These are phyloP conservation scores for Agonum fuliginosum DNA, from an alignment of 2,888 invertebrate genomes.

Conservation along the genomic window DNA sequence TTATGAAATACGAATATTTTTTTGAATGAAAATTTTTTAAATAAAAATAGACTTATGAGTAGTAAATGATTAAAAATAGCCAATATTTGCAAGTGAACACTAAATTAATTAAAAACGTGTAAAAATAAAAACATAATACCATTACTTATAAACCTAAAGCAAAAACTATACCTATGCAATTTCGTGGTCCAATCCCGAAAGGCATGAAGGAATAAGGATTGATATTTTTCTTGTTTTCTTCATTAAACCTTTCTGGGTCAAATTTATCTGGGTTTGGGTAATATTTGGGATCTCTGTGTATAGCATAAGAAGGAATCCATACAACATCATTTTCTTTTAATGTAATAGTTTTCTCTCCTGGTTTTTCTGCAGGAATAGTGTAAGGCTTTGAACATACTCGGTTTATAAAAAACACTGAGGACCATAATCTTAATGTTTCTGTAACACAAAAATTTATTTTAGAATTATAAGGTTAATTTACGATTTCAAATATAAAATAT, in stretches of 20 bases:
- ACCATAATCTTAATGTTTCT: conserved; percentile 74
- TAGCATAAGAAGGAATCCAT: conserved; percentile 68
- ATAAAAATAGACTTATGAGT: no score
- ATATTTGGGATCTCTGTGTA: conserved; percentile 72
- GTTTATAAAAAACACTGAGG: conserved; percentile 72
- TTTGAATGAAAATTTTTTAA: no score
- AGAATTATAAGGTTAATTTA: conserved; percentile 69
- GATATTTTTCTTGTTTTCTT: conserved; percentile 69
- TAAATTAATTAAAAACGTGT: background rate
- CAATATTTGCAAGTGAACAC: no score
- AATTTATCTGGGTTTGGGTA: conserved; percentile 72
- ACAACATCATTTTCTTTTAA: conserved; percentile 67
- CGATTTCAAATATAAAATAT: conserved; percentile 74
- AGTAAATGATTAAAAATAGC: no score
- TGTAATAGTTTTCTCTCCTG: conserved; percentile 62
- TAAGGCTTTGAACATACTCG: conserved; percentile 75
- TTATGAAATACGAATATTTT: no score
- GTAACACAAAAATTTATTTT: conserved; percentile 64
- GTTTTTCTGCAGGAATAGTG: conserved; percentile 65
- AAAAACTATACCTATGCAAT: conserved; percentile 72
- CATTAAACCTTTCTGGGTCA: conserved; percentile 72
- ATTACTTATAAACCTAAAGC: no score
- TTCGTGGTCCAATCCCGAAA: conserved; percentile 73
- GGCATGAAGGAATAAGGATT: conserved; percentile 72
- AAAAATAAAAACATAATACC: no score